Conservation (phyloP, 2,888 invertebrate genomes). For the Apamea crenata region DNA sequence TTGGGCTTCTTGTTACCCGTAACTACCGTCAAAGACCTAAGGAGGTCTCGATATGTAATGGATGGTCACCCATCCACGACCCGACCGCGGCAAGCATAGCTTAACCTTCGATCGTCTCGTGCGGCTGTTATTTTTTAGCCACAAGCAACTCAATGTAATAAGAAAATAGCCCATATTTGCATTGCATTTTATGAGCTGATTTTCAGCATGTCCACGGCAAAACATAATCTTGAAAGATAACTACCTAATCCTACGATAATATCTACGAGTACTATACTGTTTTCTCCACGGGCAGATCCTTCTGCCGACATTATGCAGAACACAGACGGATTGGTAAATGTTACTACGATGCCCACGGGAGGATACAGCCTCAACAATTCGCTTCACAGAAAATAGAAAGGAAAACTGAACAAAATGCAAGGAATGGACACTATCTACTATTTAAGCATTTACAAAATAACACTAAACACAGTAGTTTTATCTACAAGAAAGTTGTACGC, state of each 20-base stretch:
- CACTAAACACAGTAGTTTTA: constrained; percentile 31
- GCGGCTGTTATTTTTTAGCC: not conserved
- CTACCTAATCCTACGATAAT: not conserved
- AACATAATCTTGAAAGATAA: constrained; percentile 3
- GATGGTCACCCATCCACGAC: no score
- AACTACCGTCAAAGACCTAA: not conserved
- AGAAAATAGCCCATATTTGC: not conserved
- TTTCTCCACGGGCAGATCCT: not conserved
- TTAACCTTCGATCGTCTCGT: not conserved
- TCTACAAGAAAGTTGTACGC: constrained; percentile 56
- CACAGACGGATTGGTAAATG: constrained; percentile 28
- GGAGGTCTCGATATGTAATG: no score
- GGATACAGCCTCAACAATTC: not conserved
- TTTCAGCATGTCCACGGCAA: not conserved
- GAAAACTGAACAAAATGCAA: constrained; percentile 16
- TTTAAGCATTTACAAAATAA: constrained; percentile 34
- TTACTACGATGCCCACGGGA: constrained; percentile 9
- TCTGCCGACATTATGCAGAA: constrained; percentile 18
- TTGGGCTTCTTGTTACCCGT: no score
- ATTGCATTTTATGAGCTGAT: not conserved
- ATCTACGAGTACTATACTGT: not conserved
- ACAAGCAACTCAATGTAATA: not conserved
- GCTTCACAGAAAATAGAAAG: constrained; percentile 33
- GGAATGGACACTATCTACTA: constrained; percentile 21
- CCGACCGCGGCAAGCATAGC: not conserved